Evolutionary conservation across 1,140 invertebrate genomes (phyloP), one percentile per base, ranked within the genome.

Genomic region (Mycetomoellerius zeteki): DNA sequence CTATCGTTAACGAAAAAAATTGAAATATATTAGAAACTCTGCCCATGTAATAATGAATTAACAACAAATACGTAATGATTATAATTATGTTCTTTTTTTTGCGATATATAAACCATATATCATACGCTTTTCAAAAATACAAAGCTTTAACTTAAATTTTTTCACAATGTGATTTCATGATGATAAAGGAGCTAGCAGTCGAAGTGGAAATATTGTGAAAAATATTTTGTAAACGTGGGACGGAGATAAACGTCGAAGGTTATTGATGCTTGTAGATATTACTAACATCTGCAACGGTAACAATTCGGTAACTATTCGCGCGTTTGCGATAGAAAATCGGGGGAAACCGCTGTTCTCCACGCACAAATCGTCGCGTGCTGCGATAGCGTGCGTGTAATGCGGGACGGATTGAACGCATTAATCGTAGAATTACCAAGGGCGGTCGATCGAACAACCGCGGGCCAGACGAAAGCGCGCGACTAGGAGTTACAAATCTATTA

Each of bases 401-500:
- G 69, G 37, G 69, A 75, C 69, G 69, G 80, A 84, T 84, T 75
- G 69, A 60, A 75, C 80, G 69, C 80, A 84, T 84, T 84, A 84
- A 84, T 84, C 69, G 80, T 73, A 84, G 80, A 84, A 84, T 84
- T 84, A 84, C 80, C 80, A 84, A 84, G 80, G 80, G 80, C 24
- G 80, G 80, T 47, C 69, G 80, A 75, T 84, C 69, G 80, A 58
- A 62, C 80, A 71, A 73, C 54, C 80, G 69, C 80, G 52, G 30
- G 54, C 80, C 69, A 50, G 80, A 84, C 80, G 80, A 84, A 84
- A 84, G 69, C 80, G 69, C 80, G 69, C 80, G 69, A 84, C 69
- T 84, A 84, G 69, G 56, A 84, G 80, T 73, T 84, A 84, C 80
- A 69, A 84, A 84, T 84, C 80, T 84, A 84, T 84, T 84, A 84